Base-by-base conservation (phyloP, 2,113 vertebrate genomes). In the Neolamprologus brichardi region DNA sequence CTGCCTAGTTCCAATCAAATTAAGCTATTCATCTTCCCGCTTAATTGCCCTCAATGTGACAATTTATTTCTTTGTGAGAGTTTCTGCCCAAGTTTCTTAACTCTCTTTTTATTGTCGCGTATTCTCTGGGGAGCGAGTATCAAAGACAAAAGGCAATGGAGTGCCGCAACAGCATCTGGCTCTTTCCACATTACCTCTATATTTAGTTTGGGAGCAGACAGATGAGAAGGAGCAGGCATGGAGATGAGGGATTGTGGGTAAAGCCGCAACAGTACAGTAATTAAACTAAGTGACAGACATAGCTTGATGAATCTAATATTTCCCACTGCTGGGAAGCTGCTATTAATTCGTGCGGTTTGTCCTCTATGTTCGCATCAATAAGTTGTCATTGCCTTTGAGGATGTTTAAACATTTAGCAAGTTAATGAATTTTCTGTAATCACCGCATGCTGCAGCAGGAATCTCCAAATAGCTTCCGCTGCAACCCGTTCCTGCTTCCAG, bases 21-120 rank as follows among this genome's bases (percentile, higher is more conserved):
- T 84, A 91, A 93, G 90, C 88, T 54, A 92, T 95, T 94, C 77
- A 91, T 95, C 92, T 92, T 93, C 87, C 70, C 6, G 14, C 87
- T 78, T 92, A 95, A 95, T 95, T 93, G 91, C 88, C 91, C 93
- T 92, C 92, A 90, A 91, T 93, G 87, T 93, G 94, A 88, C 93
- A 94, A 83, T 94, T 93, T 82, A 49, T 88, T 81, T 88, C 83
- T 91, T 85, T 85, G 56, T 80, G 11, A 72, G 80, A 87, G 83
- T 92, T 94, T 90, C 72, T 75, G 39, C 86, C 78, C 49, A 90
- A 92, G 83, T 92, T 93, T 90, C 70, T 86, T 53, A 84, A 90
- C 89, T 92, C 86, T 84, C 86, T 84, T 82, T 53, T 88, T 86
- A 87, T 84, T 79, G 56, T 87, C 32, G 7, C 17, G 3, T 87